Conservation (phyloP, 2,797 vertebrate genomes). For the Arrhamphus sclerolepis region DNA sequence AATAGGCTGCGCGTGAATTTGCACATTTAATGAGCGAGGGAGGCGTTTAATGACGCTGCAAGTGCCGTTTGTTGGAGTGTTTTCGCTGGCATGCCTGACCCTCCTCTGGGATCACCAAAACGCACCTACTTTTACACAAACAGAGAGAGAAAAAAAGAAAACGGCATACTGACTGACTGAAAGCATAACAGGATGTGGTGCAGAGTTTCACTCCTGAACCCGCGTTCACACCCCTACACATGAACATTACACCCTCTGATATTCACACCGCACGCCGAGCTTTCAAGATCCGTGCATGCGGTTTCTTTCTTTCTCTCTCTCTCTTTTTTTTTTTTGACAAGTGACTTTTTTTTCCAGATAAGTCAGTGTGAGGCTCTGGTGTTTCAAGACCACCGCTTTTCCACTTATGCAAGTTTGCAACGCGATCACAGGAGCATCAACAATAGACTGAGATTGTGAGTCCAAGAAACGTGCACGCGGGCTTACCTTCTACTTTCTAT, state of each 20-base stretch:
- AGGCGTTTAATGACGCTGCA: constrained; percentile 37
- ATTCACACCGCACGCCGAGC: constrained; percentile 36
- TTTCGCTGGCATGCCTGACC: background rate
- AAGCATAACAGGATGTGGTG: constrained; percentile 83
- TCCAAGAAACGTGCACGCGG: constrained; percentile 26
- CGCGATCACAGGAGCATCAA: constrained; percentile 33
- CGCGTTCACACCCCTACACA: constrained; percentile 64
- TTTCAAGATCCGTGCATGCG: constrained; percentile 47
- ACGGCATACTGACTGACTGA: constrained; percentile 53
- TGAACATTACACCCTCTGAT: constrained; percentile 40
- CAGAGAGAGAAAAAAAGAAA: constrained; percentile 22
- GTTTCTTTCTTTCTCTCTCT: constrained; percentile 7
- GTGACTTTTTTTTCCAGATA: constrained; percentile 17
- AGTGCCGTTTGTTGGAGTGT: constrained; percentile 15
- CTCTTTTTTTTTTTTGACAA: background rate
- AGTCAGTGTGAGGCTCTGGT: background rate
- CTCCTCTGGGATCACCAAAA: constrained; percentile 36
- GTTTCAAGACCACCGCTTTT: constrained; percentile 26
- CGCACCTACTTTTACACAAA: constrained; percentile 48
- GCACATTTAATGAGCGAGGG: background rate
- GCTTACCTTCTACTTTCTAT: constrained; percentile 78
- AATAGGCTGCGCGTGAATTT: background rate
- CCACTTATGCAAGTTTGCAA: constrained; percentile 69
- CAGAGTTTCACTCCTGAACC: constrained; percentile 67
- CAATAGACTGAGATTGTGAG: constrained; percentile 21